Base-by-base conservation (phyloP, 2,113 vertebrate species). In the Sylvia atricapilla region DNA sequence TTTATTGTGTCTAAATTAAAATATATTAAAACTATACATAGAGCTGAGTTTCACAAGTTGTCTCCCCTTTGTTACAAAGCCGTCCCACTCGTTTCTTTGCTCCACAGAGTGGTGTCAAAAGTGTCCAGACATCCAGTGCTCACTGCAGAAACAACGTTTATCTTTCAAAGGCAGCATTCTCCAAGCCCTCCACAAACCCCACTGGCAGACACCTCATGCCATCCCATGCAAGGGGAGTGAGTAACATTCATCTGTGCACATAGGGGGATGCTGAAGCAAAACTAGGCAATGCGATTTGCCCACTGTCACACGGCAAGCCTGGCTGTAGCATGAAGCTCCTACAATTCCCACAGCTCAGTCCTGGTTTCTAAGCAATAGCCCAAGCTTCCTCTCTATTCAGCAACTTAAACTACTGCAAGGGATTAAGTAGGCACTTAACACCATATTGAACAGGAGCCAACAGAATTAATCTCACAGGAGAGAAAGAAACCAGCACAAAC, bases 381-480 rank as follows among this genome's bases (percentile, higher is more conserved):
- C 72, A 62, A 78, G 60, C 52, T 90, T 76, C 44, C 31, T 79
- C 52, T 94, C 68, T 80, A 37, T 83, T 94, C 76, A 77, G 44
- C 69, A 92, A 35, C 85, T 81, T 55, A 84, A 69, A 79, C 76
- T 84, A 46, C 58, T 72, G 79, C 56, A 72, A 89, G 93, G 69
- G 77, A 94, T 89, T 90, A 92, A 96, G 70, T 28, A 75, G 89
- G 60, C 46, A 83, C 83, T 94, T 87, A 85, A 86, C 44, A 88
- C 30, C 59, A 43, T 41, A 70, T 53, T 96, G 83, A 95, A 90
- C n/a, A 46, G 33, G 24, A 91, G 75, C 80, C 77, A 95, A 87
- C 93, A 85, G 21, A 84, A 90, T 92, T 88, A 39, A 75, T 96
- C 94, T 80, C 82, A 92, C 43, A 66, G 39, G 30, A 75, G 23